Percentiles rank a stretch among this genome's conserved stretches.
Evolutionary conservation across 2,113 vertebrate genomes (phyloP).

Genomic region (Leucoraja erinaceus): DNA sequence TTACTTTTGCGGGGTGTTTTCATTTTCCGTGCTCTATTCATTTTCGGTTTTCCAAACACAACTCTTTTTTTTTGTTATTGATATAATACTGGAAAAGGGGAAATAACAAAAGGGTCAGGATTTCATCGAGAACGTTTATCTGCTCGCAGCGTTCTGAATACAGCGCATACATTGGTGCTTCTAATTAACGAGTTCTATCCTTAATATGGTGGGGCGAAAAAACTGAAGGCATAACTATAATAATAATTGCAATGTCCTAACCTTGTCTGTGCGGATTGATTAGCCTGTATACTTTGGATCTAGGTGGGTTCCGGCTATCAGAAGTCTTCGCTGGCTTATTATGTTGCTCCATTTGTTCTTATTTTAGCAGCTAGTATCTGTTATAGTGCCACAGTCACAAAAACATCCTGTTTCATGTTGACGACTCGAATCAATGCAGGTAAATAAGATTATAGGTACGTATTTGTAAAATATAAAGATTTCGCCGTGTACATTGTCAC

Average conservation of each 20-base stretch:
- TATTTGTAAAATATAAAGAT: neutral
- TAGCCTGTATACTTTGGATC: neutral
- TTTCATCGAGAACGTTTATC: neutral
- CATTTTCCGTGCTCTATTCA: neutral
- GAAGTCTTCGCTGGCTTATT: neutral
- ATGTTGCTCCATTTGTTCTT: neutral
- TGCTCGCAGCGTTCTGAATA: neutral
- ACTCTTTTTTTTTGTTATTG: neutral
- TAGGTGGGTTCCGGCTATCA: neutral
- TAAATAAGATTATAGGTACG: neutral
- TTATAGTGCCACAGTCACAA: neutral
- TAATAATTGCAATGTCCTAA: neutral
- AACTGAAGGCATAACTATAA: neutral
- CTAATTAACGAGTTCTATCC: neutral
- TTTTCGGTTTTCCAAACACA: neutral
- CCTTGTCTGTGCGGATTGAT: neutral
- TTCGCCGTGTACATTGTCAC: neutral
- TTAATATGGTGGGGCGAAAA: neutral
- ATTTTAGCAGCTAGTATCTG: neutral
- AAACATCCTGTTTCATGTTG: neutral
- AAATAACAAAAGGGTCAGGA: neutral
- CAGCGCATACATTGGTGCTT: neutral
- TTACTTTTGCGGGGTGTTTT: neutral
- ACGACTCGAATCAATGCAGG: constrained; percentile 5
- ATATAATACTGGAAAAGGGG: neutral